Conservation (phyloP, 1,140 invertebrate genomes). For the Drosophila santomea region DNA sequence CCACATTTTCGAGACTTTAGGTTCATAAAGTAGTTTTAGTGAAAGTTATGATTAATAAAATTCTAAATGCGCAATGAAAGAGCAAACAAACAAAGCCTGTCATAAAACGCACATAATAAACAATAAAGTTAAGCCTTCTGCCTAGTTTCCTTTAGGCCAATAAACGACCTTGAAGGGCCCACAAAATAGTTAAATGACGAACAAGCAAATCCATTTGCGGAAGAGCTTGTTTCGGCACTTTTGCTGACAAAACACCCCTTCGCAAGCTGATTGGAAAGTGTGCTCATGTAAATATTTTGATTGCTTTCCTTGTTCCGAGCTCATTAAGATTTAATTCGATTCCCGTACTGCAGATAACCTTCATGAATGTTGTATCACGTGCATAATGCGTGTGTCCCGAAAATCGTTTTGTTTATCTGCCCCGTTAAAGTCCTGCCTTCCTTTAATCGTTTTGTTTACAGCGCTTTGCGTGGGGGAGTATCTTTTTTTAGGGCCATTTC, state of each 20-base stretch:
- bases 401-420: slow-evolving; percentile 45
- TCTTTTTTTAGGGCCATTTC: slow-evolving; percentile 24
- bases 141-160: slow-evolving; percentile 9
- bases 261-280: slow-evolving; percentile 34
- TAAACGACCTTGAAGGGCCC: slow-evolving; percentile 1
- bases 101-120: slow-evolving; percentile 35
- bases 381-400: slow-evolving; percentile 9
- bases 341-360: background rate
- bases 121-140: slow-evolving; percentile 34
- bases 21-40: slow-evolving; percentile 8
- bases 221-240: slow-evolving; percentile 21
- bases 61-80: slow-evolving; percentile 24
- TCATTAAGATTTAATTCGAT: slow-evolving; percentile 57
- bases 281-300: slow-evolving; percentile 44
- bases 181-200: slow-evolving; percentile 37
- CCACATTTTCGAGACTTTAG: slow-evolving; percentile 28
- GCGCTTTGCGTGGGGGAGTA: slow-evolving; percentile 14
- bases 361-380: slow-evolving; percentile 22
- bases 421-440: slow-evolving; percentile 8
- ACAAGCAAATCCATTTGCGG: slow-evolving; percentile 59
- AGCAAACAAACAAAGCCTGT: slow-evolving; percentile 11
- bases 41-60: slow-evolving; percentile 46
- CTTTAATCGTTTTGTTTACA: slow-evolving; percentile 48
- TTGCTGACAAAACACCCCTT: slow-evolving; percentile 10
- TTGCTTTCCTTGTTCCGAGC: slow-evolving; percentile 21